Conservation (phyloP, 2,797 vertebrate genomes). For the Hyperoplus immaculatus region DNA sequence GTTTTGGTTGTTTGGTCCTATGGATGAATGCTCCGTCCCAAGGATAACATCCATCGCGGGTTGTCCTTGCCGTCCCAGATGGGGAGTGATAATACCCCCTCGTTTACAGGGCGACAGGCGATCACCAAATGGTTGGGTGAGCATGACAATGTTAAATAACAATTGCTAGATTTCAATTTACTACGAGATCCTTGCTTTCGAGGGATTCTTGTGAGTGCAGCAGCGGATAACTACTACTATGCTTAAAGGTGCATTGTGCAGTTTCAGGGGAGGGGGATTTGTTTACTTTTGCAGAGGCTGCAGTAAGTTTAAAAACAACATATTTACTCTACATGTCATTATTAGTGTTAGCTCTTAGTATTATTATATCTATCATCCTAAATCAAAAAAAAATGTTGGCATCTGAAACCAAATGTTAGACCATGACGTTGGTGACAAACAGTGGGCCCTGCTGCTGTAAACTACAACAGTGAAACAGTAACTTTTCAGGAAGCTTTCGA, state of each 20-base stretch:
- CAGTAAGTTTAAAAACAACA: too few species aligned
- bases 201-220: slow-evolving; percentile 12
- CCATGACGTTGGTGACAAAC: too few species aligned
- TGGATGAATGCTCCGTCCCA: slow-evolving; percentile 65
- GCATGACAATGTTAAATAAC: slow-evolving; percentile 38
- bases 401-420: too few species aligned
- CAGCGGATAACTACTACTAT: neutral
- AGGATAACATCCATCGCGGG: slow-evolving; percentile 64
- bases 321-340: too few species aligned
- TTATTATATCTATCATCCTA: too few species aligned
- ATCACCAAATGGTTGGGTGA: slow-evolving; percentile 40
- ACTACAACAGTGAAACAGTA: too few species aligned
- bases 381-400: too few species aligned
- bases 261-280: neutral
- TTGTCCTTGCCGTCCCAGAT: slow-evolving; percentile 45
- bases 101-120: slow-evolving; percentile 30
- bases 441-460: too few species aligned
- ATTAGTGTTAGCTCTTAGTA: too few species aligned
- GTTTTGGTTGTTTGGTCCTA: slow-evolving; percentile 4
- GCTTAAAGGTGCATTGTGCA: neutral
- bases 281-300: neutral
- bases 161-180: slow-evolving; percentile 1
- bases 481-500: too few species aligned
- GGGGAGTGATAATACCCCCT: slow-evolving; percentile 30
- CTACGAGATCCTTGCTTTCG: neutral